phyloP scores from a whole-genome alignment of 2,113 vertebrate genomes.

The Microtus oregoni region DNA sequence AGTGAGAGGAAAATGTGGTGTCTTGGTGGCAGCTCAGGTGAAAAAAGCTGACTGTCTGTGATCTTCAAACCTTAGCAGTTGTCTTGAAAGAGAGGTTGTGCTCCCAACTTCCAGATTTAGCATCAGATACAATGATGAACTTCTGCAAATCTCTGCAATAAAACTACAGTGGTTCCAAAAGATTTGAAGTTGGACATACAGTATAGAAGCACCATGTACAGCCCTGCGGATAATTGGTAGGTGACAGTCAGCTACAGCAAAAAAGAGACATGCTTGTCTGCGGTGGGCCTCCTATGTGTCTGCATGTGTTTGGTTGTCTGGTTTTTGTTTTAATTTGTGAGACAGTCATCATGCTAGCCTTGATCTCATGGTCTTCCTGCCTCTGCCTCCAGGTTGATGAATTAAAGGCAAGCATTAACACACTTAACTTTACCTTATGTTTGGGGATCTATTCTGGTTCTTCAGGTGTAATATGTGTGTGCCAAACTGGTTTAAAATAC shows the following conservation, averaged over 20 bases:
- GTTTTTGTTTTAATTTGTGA: not conserved
- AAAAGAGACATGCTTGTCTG: not conserved
- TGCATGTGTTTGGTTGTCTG: not conserved
- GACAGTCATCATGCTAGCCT: not conserved
- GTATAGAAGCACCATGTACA: not conserved
- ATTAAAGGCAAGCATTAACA: not conserved
- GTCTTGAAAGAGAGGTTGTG: conserved; percentile 43
- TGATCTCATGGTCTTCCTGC: not conserved
- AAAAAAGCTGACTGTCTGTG: conserved; percentile 32
- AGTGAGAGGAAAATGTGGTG: not conserved
- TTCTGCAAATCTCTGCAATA: not conserved
- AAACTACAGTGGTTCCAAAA: not conserved
- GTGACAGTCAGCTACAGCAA: not conserved
- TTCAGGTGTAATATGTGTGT: not conserved
- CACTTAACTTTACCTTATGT: not conserved
- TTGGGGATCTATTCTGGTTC: not conserved
- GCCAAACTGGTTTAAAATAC: conserved; percentile 30
- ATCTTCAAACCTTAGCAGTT: conserved; percentile 21
- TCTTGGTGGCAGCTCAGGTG: not conserved
- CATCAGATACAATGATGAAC: not conserved
- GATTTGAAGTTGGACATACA: not conserved
- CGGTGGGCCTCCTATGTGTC: not conserved
- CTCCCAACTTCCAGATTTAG: conserved; percentile 31
- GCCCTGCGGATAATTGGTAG: not conserved
- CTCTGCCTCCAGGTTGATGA: not conserved